Evolutionary conservation across 1,140 invertebrate species (phyloP), one percentile per base, ranked within the genome.

Genomic region (Cepaea nemoralis): DNA sequence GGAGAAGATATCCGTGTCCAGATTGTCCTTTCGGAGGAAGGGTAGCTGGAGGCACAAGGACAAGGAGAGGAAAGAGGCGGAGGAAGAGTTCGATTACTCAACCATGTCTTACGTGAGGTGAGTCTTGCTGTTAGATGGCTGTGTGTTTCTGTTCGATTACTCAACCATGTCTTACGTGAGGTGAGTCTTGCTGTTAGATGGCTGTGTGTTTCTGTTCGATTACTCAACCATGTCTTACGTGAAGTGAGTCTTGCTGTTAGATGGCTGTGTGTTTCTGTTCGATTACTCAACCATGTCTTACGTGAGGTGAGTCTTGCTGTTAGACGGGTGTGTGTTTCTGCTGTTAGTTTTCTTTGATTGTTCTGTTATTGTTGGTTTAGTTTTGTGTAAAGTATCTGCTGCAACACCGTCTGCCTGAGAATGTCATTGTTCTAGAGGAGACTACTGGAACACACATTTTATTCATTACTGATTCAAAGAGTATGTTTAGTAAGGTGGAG

Each of bases 21-120:
- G 86, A 31, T 83, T 87, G n/a, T 87, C 86, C 31, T 86, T 87
- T 67, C 84, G 86, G 39, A 73, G 86, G 3, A 87, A 87, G 71
- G 86, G 86, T 24, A 87, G 86, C 69, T 86, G 83, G 76, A 78
- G 84, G 24, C 78, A 86, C 39, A 87, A 87, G 71, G 84, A 83
- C 35, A 86, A 82, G 67, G 82, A 84, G 27, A 82, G 82, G 59
- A 83, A 84, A n/a, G 83, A 84, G 40, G 37, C 45, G 24, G 80
- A 82, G 59, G 82, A 82, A 1, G 83, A 85, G 24, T 84, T 83
- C 63, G 83, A 84, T 66, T 82, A 81, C 59, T 69, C 83, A 19
- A 80, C 67, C 14, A n/a, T 87, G 48, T 74, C 85, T 10, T 87
- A 84, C 45, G 74, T 87, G 39, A 78, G 81, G 86, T 86, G 77